Base-by-base conservation (phyloP, 2,113 vertebrate genomes). In the Heteronetta atricapilla region DNA sequence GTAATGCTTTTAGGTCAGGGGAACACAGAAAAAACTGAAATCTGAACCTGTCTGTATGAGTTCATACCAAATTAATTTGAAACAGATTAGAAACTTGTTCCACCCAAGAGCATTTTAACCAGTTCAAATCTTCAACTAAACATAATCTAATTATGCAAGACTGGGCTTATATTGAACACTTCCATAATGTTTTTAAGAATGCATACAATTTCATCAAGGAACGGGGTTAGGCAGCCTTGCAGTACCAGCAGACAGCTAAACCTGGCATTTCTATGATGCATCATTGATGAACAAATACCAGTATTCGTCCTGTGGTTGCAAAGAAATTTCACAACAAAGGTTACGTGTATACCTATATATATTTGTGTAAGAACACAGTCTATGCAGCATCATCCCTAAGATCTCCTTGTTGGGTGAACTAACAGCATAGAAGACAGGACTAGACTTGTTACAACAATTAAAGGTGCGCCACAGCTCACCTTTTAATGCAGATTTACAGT, bases 261-360 rank as follows among this genome's bases (percentile, higher is more conserved):
- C n/a, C 29, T 44, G 25, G 52, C 15, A n/a, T 20, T 88, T 88
- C 48, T 48, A 1, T 11, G 22, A 64, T 40, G 22, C 22, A 6
- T n/a, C 31, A 59, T 1, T 2, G 16, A 38, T 2, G 16, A 33
- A 6, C 2, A 58, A 75, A 19, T 36, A 42, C 26, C 11, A 52
- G 36, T 1, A 1, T 26, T 46, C 21, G 22, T 67, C 59, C n/a
- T 46, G 33, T 28, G 26, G 42, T 2, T 44, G 64, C 82, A 66
- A 48, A 60, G 16, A 40, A 52, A 53, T 29, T 58, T 60, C 52
- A 4, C 20, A 62, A 11, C 42, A 69, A 28, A 80, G 26, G 13
- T 9, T 26, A 34, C 29, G 5, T n/a, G 33, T 2, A 6, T 4
- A 33, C 2, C 4, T 2, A 4, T 18, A 19, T 5, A 1, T 20